Evolutionary conservation across 2,113 vertebrate species (phyloP).

Genomic region (Anser cygnoides): DNA sequence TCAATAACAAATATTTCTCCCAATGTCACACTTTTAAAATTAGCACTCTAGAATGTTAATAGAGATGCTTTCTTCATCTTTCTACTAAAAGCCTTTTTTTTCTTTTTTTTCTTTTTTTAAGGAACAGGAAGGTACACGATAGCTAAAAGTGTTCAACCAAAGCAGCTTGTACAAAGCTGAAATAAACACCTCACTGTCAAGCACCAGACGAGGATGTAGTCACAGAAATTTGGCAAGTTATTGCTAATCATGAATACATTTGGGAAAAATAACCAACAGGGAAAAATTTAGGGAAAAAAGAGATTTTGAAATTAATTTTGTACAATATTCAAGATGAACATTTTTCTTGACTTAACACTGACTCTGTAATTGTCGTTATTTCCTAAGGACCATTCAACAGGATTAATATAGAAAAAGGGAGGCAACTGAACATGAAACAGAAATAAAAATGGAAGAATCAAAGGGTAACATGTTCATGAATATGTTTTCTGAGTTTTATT

Average conservation of each 20-base stretch:
- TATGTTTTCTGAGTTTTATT: background rate
- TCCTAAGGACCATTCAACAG: constrained; percentile 10
- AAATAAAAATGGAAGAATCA: constrained; percentile 35
- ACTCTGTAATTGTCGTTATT: background rate
- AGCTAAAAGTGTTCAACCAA: background rate
- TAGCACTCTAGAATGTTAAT: background rate
- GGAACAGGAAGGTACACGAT: background rate
- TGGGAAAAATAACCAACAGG: background rate
- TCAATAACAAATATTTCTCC: background rate
- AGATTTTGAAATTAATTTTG: background rate
- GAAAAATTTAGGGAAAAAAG: background rate
- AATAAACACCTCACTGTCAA: constrained; percentile 17
- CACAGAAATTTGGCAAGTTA: background rate
- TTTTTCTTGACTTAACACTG: background rate
- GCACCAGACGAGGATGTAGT: background rate
- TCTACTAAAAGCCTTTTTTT: background rate
- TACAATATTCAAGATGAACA: background rate
- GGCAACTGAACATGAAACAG: background rate
- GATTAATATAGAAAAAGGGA: constrained; percentile 9
- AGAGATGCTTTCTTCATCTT: constrained; percentile 9
- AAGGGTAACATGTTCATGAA: background rate
- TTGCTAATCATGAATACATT: background rate
- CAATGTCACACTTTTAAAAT: background rate
- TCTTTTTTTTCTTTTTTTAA: background rate
- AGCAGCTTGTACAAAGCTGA: constrained; percentile 17